Evolutionary conservation across 2,888 invertebrate genomes (phyloP), one percentile per base, ranked within the genome.

Genomic region (Rhabditoides inermis): DNA sequence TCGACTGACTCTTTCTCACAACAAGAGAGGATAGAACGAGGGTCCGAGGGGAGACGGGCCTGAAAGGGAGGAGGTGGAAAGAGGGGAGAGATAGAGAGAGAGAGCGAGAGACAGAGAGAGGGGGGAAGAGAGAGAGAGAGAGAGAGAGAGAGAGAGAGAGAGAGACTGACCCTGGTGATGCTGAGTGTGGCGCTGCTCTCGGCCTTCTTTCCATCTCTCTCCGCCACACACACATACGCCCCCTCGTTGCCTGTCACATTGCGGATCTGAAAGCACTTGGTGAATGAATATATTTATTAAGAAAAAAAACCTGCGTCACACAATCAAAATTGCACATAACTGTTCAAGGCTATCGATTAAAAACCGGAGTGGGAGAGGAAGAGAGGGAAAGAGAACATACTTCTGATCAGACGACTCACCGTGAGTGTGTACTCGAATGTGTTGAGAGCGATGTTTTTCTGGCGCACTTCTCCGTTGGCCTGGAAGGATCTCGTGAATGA

Each of bases 1-100:
- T 49, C 32, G 27, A 59, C 36, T 30, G 45, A 23, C 27, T 59
- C 52, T 2, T 47, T 27, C 22, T 41, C 47, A 35, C 47, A 52
- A 41, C 47, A 47, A 27, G 47, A 35, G 22, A 51, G 18, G 7
- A 51, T 26, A 10, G 32, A 15, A 36, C 51, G 44, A 26, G 51
- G 51, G 28, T 45, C 45, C 5, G 15, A 10, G 6, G 51, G 51
- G 10, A 45, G 28, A 6, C 32, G 23, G 25, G 20, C 42, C 51
- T 51, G 22, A 39, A 39, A 1, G 10, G 40, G 20, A 10, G 20
- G 10, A n/a, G 12, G 10, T 23, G 12, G n/a, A n/a, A n/a, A n/a
- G 35, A 32, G 35, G n/a, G 35, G 35, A 32, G 35, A 32, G 35
- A 32, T 7, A 32, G 35, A 32, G 35, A 32, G 35, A 32, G 35